Evolutionary conservation across 1,140 invertebrate species (phyloP), one percentile per base, ranked within the genome.

Genomic region (Colletes latitarsis): DNA sequence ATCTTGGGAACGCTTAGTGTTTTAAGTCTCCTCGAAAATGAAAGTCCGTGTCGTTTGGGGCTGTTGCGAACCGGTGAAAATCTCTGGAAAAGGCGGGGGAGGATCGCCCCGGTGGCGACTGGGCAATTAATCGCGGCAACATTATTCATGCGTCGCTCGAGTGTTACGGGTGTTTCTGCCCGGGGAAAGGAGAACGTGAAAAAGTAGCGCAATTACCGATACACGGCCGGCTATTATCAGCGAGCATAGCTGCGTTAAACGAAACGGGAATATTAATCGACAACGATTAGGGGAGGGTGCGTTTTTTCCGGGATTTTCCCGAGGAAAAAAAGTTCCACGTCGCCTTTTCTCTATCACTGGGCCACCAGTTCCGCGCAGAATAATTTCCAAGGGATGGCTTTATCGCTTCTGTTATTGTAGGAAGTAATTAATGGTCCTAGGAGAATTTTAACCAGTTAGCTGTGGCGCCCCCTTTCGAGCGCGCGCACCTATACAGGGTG

Each of bases 161-260:
- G 62, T 55, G 62, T 15, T 52, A 5, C 57, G 10, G 63, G 41
- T 49, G 64, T 77, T 43, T 64, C 64, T 12, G 30, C 30, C 15
- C 57, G 57, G 76, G 76, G 57, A 71, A 71, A 63, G 57, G 60
- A 62, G 21, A 30, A 62, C 10, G 67, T 77, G 76, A 77, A 71
- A 71, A 77, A 77, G 43, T 71, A 71, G 68, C 30, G 67, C 57
- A 71, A 71, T 77, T 77, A 77, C 43, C 68, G 76, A 77, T 77
- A 71, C 68, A n/a, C 39, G 68, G 46, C 30, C 57, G 46, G 46
- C 57, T 62, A 77, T 77, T 77, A 77, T 62, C 76, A 77, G 76
- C 67, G 76, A 53, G 58, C 46, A 57, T 39, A n/a, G 76, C 60
- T 10, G 14, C 76, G 60, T 62, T 71, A 63, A 77, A 71, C 68